phyloP scores from a whole-genome alignment of 2,113 vertebrate species.

The Perca schrenkii region DNA sequence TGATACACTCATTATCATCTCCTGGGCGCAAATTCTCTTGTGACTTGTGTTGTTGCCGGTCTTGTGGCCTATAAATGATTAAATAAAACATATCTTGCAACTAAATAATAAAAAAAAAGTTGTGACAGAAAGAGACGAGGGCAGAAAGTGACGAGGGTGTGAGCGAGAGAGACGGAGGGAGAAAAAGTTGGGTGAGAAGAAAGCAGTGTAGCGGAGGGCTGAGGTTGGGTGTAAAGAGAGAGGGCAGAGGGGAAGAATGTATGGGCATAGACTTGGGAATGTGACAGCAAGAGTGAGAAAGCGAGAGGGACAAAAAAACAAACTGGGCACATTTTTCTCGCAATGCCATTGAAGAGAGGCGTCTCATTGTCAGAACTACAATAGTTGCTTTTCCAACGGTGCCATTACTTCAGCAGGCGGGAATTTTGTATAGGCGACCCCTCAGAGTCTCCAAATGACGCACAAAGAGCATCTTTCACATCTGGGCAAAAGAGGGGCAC shows the following conservation, averaged over 20 bases:
- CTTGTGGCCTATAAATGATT: not conserved
- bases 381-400: slow-evolving; percentile 88
- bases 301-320: slow-evolving; percentile 84
- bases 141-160: slow-evolving; percentile 36
- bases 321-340: slow-evolving; percentile 85
- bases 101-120: not conserved
- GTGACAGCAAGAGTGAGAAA: slow-evolving; percentile 87
- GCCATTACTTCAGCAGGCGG: slow-evolving; percentile 88
- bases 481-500: slow-evolving; percentile 78
- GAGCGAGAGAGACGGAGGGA: slow-evolving; percentile 51
- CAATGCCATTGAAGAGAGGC: slow-evolving; percentile 85
- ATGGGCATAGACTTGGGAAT: slow-evolving; percentile 83
- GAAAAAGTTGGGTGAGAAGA: slow-evolving; percentile 60
- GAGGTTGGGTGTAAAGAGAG: slow-evolving; percentile 74
- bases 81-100: not conserved
- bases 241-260: slow-evolving; percentile 86
- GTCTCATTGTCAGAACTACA: slow-evolving; percentile 89
- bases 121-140: slow-evolving; percentile 23
- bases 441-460: slow-evolving; percentile 76
- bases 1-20: slow-evolving; percentile 45
- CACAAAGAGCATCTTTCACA: slow-evolving; percentile 86
- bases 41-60: slow-evolving; percentile 31
- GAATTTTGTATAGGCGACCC: slow-evolving; percentile 89
- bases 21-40: not conserved
- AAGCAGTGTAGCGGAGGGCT: slow-evolving; percentile 54